Percentiles rank a stretch among this genome's conserved stretches.
Conservation (phyloP, 1,140 invertebrate species). For the Lineus longissimus region DNA sequence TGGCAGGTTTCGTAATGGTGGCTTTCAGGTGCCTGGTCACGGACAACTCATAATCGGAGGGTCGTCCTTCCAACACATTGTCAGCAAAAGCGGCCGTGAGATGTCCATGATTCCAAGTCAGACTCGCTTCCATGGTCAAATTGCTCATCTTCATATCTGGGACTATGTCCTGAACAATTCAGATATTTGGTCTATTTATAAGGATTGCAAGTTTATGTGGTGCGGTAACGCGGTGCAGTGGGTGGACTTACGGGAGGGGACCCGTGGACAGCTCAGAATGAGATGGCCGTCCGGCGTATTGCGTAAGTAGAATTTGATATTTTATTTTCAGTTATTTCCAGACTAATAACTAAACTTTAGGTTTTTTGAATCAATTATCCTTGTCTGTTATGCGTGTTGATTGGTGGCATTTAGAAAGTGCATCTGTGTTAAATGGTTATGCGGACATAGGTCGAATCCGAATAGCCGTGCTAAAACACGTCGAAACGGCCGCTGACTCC, state of each 20-base stretch:
- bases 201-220: constrained; percentile 47
- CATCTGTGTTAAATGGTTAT: no score
- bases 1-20: not conserved
- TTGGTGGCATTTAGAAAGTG: no score
- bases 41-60: not conserved
- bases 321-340: not conserved
- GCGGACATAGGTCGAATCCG: no score
- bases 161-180: constrained; percentile 28
- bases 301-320: constrained; percentile 34
- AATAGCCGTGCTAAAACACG: no score
- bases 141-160: constrained; percentile 52
- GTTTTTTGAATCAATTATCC: no score
- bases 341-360: no score
- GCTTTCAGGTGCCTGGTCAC: not conserved
- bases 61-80: not conserved
- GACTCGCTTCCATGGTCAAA: constrained; percentile 39
- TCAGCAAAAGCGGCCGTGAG: no score
- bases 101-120: constrained; percentile 10
- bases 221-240: constrained; percentile 53
- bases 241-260: constrained; percentile 52
- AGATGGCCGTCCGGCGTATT: constrained; percentile 52
- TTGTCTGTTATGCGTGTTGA: no score
- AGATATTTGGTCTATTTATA: constrained; percentile 27
- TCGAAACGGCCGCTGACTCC: no score
- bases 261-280: constrained; percentile 48